phyloP scores from a whole-genome alignment of 1,140 invertebrate species.

The Drosophila sproati region DNA sequence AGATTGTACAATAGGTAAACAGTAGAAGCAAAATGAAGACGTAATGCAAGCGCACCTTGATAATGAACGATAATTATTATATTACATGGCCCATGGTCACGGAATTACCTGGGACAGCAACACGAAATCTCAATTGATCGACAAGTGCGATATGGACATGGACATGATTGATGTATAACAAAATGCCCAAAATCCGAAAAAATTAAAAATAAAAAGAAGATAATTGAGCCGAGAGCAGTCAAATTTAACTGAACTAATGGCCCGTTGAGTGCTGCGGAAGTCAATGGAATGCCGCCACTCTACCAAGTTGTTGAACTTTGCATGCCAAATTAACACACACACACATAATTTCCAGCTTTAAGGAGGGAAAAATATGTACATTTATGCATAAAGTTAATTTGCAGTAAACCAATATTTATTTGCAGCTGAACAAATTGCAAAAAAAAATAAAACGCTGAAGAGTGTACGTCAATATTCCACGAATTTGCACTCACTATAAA shows the following conservation, averaged over 20 bases:
- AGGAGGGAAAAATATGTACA: conserved; percentile 15
- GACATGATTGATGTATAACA: conserved; percentile 39
- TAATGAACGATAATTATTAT: conserved; percentile 64
- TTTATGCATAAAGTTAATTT: conserved; percentile 2
- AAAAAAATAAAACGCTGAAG: conserved; percentile 15
- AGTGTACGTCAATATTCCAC: conserved; percentile 17
- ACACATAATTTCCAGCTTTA: conserved; percentile 23
- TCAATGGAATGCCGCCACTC: conserved; percentile 9
- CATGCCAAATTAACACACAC: conserved; percentile 31
- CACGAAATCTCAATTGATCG: conserved; percentile 7
- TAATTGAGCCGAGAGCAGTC: conserved; percentile 29
- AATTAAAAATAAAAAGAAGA: not conserved
- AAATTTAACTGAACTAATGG: conserved; percentile 27
- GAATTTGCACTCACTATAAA: not conserved
- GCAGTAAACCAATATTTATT: conserved; percentile 51
- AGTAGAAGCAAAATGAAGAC: conserved; percentile 36
- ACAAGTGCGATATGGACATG: not conserved
- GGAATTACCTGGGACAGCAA: conserved; percentile 9
- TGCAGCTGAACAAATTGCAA: conserved; percentile 29
- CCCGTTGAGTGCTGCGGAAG: conserved; percentile 32
- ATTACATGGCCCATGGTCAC: conserved; percentile 52
- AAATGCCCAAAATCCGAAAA: not conserved
- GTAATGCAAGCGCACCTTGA: conserved; percentile 57
- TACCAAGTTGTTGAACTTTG: conserved; percentile 49
- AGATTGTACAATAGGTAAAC: conserved; percentile 7